Evolutionary conservation across 2,113 vertebrate genomes (phyloP).

Genomic region (Brienomyrus brachyistius): DNA sequence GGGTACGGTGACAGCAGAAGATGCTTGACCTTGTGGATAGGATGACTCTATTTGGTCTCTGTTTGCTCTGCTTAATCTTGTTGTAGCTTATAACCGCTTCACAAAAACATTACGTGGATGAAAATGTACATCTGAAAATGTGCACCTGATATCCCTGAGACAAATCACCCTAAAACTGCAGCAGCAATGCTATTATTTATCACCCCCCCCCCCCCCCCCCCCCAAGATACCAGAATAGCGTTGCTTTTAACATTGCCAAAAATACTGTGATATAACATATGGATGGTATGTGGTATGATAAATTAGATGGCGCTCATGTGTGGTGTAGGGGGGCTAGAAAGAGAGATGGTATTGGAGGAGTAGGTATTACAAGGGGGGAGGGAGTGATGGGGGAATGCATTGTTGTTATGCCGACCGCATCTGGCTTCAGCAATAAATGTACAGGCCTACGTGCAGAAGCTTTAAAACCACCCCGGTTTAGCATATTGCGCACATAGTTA

Average conservation of each 20-base stretch:
- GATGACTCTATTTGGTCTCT: neutral
- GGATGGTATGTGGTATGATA: neutral
- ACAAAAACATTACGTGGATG: neutral
- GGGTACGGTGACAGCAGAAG: neutral
- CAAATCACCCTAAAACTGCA: neutral
- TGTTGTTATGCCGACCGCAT: neutral
- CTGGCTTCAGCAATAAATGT: neutral
- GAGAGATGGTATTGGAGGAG: neutral
- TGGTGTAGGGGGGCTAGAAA: neutral
- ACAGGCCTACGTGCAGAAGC: neutral
- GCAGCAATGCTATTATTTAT: neutral
- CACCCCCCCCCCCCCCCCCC: no score
- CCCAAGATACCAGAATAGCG: neutral
- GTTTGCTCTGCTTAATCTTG: neutral
- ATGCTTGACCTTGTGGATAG: neutral
- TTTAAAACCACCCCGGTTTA: neutral
- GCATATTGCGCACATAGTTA: neutral
- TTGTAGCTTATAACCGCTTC: neutral
- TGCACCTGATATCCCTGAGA: neutral
- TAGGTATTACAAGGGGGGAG: neutral
- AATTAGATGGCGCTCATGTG: neutral
- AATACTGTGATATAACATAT: neutral
- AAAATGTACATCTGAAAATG: neutral
- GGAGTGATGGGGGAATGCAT: neutral
- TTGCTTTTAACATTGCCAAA: neutral